A percentile compares a stretch with the other conserved stretches of the same genome.
Conservation (phyloP, 2,113 vertebrate genomes). For the Nannobrachium achirus region DNA sequence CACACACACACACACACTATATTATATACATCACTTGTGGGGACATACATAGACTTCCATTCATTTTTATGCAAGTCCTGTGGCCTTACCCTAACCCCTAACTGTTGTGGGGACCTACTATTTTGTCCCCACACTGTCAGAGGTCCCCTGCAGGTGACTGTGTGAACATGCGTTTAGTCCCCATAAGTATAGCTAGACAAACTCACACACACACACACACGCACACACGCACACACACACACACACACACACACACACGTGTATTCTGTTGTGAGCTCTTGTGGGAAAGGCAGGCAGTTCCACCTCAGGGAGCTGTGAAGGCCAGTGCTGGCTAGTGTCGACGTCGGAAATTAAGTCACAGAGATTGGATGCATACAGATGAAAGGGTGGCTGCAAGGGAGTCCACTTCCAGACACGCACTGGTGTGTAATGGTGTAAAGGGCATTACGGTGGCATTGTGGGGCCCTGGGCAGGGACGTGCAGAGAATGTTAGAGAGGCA, state of each 20-base stretch:
- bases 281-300: constrained; percentile 50
- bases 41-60: too few species aligned
- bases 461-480: constrained; percentile 32
- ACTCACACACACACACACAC: too few species aligned
- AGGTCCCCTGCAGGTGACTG: too few species aligned
- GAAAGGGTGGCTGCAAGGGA: constrained; percentile 8
- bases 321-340: constrained; percentile 25
- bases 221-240: constrained; percentile 4
- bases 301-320: constrained; percentile 67
- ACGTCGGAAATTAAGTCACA: constrained; percentile 13
- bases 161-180: too few species aligned
- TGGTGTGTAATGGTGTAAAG: constrained; percentile 22
- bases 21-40: too few species aligned
- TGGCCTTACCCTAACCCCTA: too few species aligned
- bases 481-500: too few species aligned
- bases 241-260: constrained; percentile 19
- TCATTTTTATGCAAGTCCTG: too few species aligned
- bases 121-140: too few species aligned
- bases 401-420: neutral
- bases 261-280: constrained; percentile 38
- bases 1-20: too few species aligned
- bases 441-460: constrained; percentile 13
- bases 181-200: too few species aligned
- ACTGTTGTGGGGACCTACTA: too few species aligned
- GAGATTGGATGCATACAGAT: constrained; percentile 54